Conservation (phyloP, 1,140 invertebrate genomes). For the Drosophila bifasciata region DNA sequence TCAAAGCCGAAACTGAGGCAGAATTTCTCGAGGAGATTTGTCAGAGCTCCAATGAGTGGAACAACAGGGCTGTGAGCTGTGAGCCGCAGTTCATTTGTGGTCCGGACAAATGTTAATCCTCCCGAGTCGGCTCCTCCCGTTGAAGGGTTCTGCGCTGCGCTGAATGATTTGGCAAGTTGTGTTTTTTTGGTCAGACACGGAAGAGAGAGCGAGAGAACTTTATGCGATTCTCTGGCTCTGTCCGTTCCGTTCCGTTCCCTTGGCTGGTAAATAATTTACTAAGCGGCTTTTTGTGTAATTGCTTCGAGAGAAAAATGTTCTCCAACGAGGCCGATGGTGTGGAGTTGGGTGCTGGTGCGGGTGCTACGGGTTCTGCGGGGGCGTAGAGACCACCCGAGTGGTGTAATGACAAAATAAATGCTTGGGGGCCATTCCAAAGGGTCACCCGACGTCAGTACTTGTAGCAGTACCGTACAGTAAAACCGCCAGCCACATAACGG, state of each 20-base stretch:
- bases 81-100: slow-evolving; percentile 29
- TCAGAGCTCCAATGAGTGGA: slow-evolving; percentile 27
- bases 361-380: slow-evolving; percentile 9
- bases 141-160: slow-evolving; percentile 50
- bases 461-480: too few relatives aligned
- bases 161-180: slow-evolving; percentile 74
- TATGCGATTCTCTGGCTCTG: slow-evolving; percentile 34
- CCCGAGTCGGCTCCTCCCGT: slow-evolving; percentile 30
- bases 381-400: slow-evolving; percentile 58
- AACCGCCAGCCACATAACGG: slow-evolving; percentile 45
- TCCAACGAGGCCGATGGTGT: background rate
- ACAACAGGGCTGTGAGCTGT: too few relatives aligned
- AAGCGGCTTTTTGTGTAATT: slow-evolving; percentile 78
- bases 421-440: slow-evolving; percentile 45
- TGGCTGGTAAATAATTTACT: slow-evolving; percentile 57
- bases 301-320: slow-evolving; percentile 53
- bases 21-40: slow-evolving; percentile 41
- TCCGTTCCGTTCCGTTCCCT: slow-evolving; percentile 8
- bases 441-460: slow-evolving; percentile 48
- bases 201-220: slow-evolving; percentile 23
- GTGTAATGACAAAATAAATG: slow-evolving; percentile 76
- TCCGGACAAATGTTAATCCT: slow-evolving; percentile 57
- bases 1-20: slow-evolving; percentile 45
- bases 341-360: background rate
- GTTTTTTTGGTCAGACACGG: slow-evolving; percentile 9